phyloP scores from a whole-genome alignment of 2,797 vertebrate genomes.

The Meda fulgida region DNA sequence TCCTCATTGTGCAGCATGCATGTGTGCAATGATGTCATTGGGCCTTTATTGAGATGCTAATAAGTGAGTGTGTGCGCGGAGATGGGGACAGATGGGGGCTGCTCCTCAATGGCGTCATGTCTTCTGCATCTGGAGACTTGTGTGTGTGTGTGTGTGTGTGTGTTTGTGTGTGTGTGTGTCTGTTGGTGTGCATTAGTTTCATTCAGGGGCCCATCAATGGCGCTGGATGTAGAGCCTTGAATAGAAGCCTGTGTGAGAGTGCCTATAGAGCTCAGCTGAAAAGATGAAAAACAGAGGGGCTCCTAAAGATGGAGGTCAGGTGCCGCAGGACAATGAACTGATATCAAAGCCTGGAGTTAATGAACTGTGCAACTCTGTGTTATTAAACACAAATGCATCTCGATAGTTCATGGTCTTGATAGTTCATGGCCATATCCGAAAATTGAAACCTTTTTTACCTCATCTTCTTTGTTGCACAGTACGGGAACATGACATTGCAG shows the following conservation, averaged over 20 bases:
- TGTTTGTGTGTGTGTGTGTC: constrained; percentile 40
- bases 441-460: constrained; percentile 4
- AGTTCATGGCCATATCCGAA: not conserved
- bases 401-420: not conserved
- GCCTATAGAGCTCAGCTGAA: constrained; percentile 75
- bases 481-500: not conserved
- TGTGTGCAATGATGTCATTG: constrained; percentile 66
- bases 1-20: constrained; percentile 59
- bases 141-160: constrained; percentile 41
- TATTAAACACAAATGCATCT: constrained; percentile 8
- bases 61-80: constrained; percentile 41
- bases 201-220: constrained; percentile 63
- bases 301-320: constrained; percentile 59
- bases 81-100: constrained; percentile 63
- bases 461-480: not conserved
- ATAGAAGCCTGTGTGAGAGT: constrained; percentile 57
- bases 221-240: constrained; percentile 55
- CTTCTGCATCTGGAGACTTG: constrained; percentile 65
- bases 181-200: constrained; percentile 55
- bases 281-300: constrained; percentile 60
- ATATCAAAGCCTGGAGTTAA: constrained; percentile 60
- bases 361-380: constrained; percentile 43
- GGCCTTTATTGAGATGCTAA: constrained; percentile 64
- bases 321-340: constrained; percentile 55
- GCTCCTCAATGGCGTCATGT: constrained; percentile 66